Evolutionary conservation across 2,797 vertebrate species (phyloP), one percentile per base, ranked within the genome.

Genomic region (Petrocephalus sullivani): DNA sequence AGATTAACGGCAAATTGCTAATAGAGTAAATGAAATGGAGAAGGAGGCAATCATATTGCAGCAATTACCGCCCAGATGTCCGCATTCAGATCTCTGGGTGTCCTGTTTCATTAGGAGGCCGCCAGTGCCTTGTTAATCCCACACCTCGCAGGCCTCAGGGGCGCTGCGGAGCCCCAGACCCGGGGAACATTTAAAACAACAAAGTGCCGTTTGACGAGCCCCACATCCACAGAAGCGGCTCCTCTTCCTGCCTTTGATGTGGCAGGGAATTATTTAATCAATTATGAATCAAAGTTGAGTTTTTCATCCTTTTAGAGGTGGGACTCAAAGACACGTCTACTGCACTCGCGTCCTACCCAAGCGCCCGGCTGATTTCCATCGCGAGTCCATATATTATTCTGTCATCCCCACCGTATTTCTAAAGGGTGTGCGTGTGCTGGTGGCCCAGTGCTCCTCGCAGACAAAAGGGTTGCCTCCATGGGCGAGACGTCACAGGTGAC

Each of bases 211-310:
- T 98, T 98, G 98, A 98, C 97, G 97, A 96, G 87, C 92, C 92
- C 95, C 95, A 95, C 96, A 95, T 96, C 97, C 97, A 95, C 95
- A 86, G 94, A 95, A 97, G 94, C 93, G 94, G 94, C 95, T 95
- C 95, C 95, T 96, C 97, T 99, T 99, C 98, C 98, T 98, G 98
- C 94, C 98, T 99, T 99, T 99, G 97, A 99, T 98, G 97, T 95
- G 90, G 88, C 94, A 91, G 93, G 92, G 96, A 95, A 96, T 97
- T 94, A 94, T 98, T 97, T 98, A 97, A 99, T 99, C 98, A 98
- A 99, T 98, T 99, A 99, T 99, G 98, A 96, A 99, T 99, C 98
- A 99, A 99, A 99, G 98, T 96, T 93, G 90, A 90, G 94, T 95
- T 96, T 95, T 95, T 96, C 93, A 95, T 94, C 51, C 51, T 54